Percentiles rank a stretch among this genome's conserved stretches.
Evolutionary conservation across 2,888 invertebrate genomes (phyloP).

Genomic region (Erebia ligea): DNA sequence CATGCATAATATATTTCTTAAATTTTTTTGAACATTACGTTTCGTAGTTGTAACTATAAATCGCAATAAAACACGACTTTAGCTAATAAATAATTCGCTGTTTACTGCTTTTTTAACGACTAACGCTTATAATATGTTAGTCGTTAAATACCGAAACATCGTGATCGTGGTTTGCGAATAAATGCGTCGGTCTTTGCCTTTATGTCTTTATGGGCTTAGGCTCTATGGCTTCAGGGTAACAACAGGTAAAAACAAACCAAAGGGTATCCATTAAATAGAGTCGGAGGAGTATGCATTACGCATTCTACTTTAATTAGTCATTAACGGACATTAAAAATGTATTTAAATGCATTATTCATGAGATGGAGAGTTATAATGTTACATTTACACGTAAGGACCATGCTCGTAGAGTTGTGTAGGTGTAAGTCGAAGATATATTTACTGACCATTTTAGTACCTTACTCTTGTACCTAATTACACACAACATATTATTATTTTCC

Average conservation of each 20-base stretch:
- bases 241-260: constrained; percentile 30
- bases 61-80: background rate
- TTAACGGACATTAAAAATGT: constrained; percentile 29
- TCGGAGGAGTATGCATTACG: constrained; percentile 16
- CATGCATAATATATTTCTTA: background rate
- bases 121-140: background rate
- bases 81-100: background rate
- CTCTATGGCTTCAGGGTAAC: constrained; percentile 6
- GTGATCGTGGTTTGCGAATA: constrained; percentile 4
- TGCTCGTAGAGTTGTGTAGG: background rate
- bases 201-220: constrained; percentile 3
- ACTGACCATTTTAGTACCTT: background rate
- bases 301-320: constrained; percentile 35
- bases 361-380: constrained; percentile 13
- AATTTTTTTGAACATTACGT: background rate
- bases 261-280: constrained; percentile 10
- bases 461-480: too few species aligned
- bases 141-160: constrained; percentile 2
- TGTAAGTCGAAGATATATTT: background rate
- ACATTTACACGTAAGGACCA: background rate
- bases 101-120: background rate
- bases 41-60: background rate
- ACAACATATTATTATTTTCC: too few species aligned
- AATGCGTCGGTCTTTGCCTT: constrained; percentile 4
- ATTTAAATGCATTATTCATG: constrained; percentile 38